Evolutionary conservation across 2,113 vertebrate species (phyloP).

Genomic region (Vulpes lagopus): DNA sequence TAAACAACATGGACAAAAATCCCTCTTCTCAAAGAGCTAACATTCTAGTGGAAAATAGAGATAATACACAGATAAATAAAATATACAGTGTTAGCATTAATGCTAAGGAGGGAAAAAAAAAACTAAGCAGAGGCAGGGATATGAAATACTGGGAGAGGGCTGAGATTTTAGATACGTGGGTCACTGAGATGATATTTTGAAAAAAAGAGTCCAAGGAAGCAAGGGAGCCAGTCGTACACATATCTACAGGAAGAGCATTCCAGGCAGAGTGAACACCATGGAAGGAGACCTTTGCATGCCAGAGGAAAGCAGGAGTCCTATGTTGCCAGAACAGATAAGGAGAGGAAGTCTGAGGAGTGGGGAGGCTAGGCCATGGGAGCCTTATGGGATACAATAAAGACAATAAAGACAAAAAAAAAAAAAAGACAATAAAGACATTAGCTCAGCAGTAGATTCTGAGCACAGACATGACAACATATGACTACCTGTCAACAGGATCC

Average conservation of each 20-base stretch:
- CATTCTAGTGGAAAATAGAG: background rate
- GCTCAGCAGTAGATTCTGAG: background rate
- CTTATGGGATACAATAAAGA: background rate
- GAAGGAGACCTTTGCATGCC: background rate
- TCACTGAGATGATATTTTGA: background rate
- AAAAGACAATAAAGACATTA: background rate
- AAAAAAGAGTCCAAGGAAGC: background rate
- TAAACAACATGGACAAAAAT: slow-evolving; percentile 8
- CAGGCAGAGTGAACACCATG: background rate
- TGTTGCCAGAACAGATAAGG: background rate
- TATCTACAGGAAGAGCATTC: background rate
- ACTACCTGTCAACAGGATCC: background rate
- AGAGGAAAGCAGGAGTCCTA: background rate
- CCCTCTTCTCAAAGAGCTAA: background rate
- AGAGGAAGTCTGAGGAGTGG: background rate
- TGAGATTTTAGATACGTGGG: background rate
- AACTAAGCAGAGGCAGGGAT: background rate
- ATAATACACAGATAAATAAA: background rate
- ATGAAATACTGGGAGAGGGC: background rate
- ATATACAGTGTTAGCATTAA: background rate
- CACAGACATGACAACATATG: background rate
- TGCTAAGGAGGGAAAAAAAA: background rate
- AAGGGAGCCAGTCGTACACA: background rate
- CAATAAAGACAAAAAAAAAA: background rate
- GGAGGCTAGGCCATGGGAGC: background rate